Evolutionary conservation across 2,797 vertebrate genomes (phyloP), one percentile per base, ranked within the genome.

Genomic region (Meriones psammophilus): DNA sequence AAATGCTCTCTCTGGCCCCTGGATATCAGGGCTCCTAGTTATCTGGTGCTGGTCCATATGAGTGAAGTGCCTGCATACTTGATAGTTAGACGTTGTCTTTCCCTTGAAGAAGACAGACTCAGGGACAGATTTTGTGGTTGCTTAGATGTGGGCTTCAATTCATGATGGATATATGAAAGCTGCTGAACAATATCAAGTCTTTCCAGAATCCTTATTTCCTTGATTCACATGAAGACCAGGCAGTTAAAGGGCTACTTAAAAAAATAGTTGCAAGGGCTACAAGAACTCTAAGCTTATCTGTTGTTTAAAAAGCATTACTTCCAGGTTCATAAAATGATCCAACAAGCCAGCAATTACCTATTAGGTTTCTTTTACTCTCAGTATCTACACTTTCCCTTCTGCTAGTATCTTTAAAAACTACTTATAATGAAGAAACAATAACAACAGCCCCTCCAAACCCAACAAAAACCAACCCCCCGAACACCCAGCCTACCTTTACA

Each of bases 401-500:
- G 28, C 50, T 56, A 0, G 2, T 46, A 7, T 88, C 92, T 54
- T 96, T 84, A 86, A 73, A 92, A 84, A 80, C 39, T 84, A 81
- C 30, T 20, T 86, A 8, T 81, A 83, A 85, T 76, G 80, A 94
- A 94, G 76, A 96, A 92, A 93, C 26, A 89, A 62, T 50, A 95
- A 77, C 58, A 97, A 26, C 28, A 79, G 20, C 15, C 20, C 13
- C 30, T 2, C 15, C 14, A n/a, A 36, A 15, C 60, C 30, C 39
- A 89, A 89, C 42, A 66, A 66, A 64, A 33, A 66, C 33, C 60
- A 78, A 54, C 74, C 30, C 30, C 33, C 60, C 14, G 3, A 89
- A 84, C 58, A 66, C 18, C 0, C 54, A 88, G 92, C 50, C 64
- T 56, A 96, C 95, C 95, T 97, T 95, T 92, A 56, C 62, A 91